A percentile compares a stretch with the other conserved stretches of the same genome.
Conservation (phyloP, 2,113 vertebrate genomes). For the Phocoena sinus region DNA sequence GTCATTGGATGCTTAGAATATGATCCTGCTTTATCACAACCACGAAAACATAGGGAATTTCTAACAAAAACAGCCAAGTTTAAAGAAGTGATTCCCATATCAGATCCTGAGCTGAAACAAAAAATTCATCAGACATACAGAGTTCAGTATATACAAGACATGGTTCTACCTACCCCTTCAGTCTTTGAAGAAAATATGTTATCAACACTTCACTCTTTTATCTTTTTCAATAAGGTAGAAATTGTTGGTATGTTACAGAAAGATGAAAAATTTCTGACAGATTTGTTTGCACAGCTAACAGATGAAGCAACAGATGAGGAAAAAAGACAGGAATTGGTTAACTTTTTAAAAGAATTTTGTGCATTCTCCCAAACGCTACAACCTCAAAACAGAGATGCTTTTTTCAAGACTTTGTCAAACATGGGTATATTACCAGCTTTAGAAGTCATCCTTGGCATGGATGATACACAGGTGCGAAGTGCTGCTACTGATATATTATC, state of each 20-base stretch:
- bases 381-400: slow-evolving; percentile 99
- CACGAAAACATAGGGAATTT: slow-evolving; percentile 97
- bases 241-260: slow-evolving; percentile 99
- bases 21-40: slow-evolving; percentile 95
- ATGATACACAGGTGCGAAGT: slow-evolving; percentile 96
- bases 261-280: slow-evolving; percentile 99
- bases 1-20: slow-evolving; percentile 99
- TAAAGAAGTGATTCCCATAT: slow-evolving; percentile 99
- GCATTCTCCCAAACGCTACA: slow-evolving; percentile 99
- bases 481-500: slow-evolving; percentile 99
- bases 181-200: slow-evolving; percentile 99
- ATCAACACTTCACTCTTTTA: slow-evolving; percentile 99
- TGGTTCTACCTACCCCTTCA: slow-evolving; percentile 98
- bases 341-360: slow-evolving; percentile 99
- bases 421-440: slow-evolving; percentile 98
- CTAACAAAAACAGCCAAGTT: slow-evolving; percentile 98
- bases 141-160: slow-evolving; percentile 99
- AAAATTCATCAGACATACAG: slow-evolving; percentile 99
- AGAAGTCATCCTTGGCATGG: slow-evolving; percentile 99
- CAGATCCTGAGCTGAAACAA: slow-evolving; percentile 97
- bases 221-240: slow-evolving; percentile 99
- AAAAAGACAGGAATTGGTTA: slow-evolving; percentile 98
- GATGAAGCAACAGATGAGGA: slow-evolving; percentile 99
- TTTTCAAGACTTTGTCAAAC: slow-evolving; percentile 99
- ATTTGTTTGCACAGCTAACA: slow-evolving; percentile 99